Evolutionary conservation across 2,797 vertebrate species (phyloP), one percentile per base, ranked within the genome.

Genomic region (Neosilurus mollespiculum): DNA sequence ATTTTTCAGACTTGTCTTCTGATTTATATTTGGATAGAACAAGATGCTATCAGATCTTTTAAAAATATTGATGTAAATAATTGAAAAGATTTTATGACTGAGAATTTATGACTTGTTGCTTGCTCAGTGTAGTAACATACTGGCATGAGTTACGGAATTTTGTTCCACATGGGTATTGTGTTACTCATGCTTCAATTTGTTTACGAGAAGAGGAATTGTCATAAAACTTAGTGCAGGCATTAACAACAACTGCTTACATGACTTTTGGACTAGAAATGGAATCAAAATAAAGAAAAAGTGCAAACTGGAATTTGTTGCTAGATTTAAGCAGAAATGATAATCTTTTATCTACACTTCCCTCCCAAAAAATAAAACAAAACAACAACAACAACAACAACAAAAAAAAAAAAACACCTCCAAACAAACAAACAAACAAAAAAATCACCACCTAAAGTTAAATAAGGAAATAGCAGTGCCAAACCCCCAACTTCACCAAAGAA

Each of bases 171-270:
- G 62, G 11, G 22, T 22, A 22, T 24, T 24, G 76, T 51, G 37
- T 51, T 64, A n/a, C 37, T 78, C 37, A 49, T 12, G 72, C 72
- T 75, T 75, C 56, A 34, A 26, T 75, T 58, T 56, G 16, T 30
- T 72, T 56, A 34, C 0, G 16, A 34, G 16, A 75, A 75, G 14
- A 75, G 72, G 26, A 75, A 18, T 18, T 6, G 72, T 75, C 53
- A 53, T 54, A 72, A 15, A 72, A 16, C 26, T n/a, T 54, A 24
- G 2, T 24, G 22, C 43, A 26, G 7, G n/a, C 2, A 7, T 54
- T 2, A 49, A 2, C 37, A 51, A 51, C 43, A 51, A 15, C 43
- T 43, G 67, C 34, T n/a, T 49, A 18, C 43, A 51, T 15, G 26
- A n/a, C 1, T 1, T 71, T 71, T n/a, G 22, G 69, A 71, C 6